These are phyloP conservation scores for Beaufortia kweichowensis DNA, from an alignment of 2,113 vertebrate species.

Conservation along the genomic window DNA sequence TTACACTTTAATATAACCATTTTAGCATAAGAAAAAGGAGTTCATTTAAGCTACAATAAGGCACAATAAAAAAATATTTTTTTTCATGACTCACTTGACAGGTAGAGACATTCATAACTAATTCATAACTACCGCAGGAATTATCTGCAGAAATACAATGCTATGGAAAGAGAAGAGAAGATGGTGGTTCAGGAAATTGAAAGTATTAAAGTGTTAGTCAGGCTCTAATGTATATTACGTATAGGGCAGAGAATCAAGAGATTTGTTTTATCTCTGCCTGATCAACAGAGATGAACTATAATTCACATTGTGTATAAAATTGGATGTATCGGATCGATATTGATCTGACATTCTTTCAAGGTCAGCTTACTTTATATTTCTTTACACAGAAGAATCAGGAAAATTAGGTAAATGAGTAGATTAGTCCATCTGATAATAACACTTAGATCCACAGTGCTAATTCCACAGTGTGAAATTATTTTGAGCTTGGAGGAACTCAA, in stretches of 20 bases:
- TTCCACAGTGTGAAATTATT: conserved; percentile 14
- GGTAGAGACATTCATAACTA: conserved; percentile 12
- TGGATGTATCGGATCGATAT: not conserved
- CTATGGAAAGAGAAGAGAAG: not conserved
- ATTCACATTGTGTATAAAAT: conserved; percentile 28
- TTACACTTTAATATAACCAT: not conserved
- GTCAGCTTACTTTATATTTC: not conserved
- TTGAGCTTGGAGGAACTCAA: not conserved
- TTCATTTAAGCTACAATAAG: not conserved
- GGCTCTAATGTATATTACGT: not conserved
- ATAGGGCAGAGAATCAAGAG: no score
- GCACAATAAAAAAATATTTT: not conserved
- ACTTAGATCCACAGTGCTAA: no score
- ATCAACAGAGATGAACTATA: conserved; percentile 11
- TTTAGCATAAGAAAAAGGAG: conserved; percentile 13
- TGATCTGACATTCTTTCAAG: not conserved
- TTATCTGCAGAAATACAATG: not conserved
- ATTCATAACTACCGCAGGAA: not conserved
- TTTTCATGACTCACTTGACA: conserved; percentile 4
- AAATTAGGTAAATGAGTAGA: conserved; percentile 16
- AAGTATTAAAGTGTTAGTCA: not conserved
- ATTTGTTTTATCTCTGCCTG: not conserved
- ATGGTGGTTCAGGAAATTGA: not conserved
- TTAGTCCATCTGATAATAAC: conserved; percentile 1
- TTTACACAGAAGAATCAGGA: not conserved